phyloP scores from a whole-genome alignment of 2,797 vertebrate genomes.

The Phataginus tetradactyla region DNA sequence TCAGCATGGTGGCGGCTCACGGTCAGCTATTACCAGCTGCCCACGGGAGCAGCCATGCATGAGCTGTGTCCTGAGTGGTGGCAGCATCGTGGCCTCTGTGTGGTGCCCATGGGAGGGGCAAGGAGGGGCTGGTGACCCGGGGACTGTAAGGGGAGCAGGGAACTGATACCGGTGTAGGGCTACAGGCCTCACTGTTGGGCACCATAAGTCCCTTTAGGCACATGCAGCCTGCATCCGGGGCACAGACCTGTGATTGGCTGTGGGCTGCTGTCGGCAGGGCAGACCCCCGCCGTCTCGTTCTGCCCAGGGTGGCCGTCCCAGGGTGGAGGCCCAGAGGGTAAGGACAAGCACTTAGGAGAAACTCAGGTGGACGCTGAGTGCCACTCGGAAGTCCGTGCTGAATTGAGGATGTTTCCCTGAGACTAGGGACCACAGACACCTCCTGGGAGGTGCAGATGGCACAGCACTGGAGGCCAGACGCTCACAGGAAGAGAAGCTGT shows the following conservation, averaged over 20 bases:
- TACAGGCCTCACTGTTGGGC: rapidly evolving
- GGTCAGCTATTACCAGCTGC: neutral
- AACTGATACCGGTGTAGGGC: neutral
- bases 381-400: neutral
- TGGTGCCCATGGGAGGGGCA: neutral
- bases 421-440: neutral
- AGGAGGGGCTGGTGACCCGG: neutral
- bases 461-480: neutral
- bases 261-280: neutral
- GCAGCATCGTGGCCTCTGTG: no score
- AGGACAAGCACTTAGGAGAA: neutral
- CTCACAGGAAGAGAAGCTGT: neutral
- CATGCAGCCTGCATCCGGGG: neutral
- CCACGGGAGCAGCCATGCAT: neutral
- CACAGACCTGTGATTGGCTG: neutral
- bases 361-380: neutral
- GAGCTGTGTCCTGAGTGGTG: neutral
- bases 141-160: neutral
- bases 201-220: neutral
- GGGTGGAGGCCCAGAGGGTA: neutral
- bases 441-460: neutral
- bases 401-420: neutral
- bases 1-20: neutral
- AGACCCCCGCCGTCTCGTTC: neutral
- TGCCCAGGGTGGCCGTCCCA: neutral